Evolutionary conservation across 64 coral and sea anemone genomes (phyloP).

Genomic region (Pachyseris speciosa): DNA sequence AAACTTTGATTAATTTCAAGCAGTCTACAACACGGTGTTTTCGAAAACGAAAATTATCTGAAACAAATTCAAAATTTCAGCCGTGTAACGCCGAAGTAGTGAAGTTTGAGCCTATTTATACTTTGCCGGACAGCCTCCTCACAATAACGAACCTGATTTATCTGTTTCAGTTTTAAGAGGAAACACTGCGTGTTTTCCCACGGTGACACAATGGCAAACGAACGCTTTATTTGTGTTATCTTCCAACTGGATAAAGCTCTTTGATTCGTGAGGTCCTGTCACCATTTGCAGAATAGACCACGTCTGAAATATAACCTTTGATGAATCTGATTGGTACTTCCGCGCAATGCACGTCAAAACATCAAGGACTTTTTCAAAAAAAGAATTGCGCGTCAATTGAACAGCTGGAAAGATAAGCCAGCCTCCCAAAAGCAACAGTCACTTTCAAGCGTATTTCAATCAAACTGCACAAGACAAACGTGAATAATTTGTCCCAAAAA

Average conservation of each 20-base stretch:
- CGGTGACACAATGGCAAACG: background rate
- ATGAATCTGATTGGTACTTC: background rate
- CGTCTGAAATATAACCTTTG: constrained; percentile 2
- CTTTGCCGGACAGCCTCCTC: too few relatives aligned
- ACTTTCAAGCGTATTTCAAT: background rate
- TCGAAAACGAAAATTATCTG: too few relatives aligned
- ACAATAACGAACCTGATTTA: background rate
- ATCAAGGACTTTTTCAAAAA: constrained; percentile 3
- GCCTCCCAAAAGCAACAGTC: background rate
- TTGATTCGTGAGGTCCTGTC: background rate
- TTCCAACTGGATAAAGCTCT: background rate
- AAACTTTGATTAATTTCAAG: background rate
- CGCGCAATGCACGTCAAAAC: background rate
- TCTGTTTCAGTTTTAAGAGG: background rate
- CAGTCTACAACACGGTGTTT: background rate
- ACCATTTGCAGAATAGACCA: background rate
- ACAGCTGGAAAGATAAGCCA: constrained; percentile 40
- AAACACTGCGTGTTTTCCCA: background rate
- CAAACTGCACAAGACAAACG: background rate
- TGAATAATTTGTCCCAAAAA: background rate
- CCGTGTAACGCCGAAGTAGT: too few relatives aligned
- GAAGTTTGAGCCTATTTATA: too few relatives aligned
- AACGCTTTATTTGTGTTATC: background rate
- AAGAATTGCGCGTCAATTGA: background rate
- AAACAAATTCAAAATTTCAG: too few relatives aligned